Percentiles rank a stretch among this genome's conserved stretches.
These are phyloP conservation scores for Acromyrmex echinatior DNA, from an alignment of 1,140 invertebrate species.

Conservation along the genomic window DNA sequence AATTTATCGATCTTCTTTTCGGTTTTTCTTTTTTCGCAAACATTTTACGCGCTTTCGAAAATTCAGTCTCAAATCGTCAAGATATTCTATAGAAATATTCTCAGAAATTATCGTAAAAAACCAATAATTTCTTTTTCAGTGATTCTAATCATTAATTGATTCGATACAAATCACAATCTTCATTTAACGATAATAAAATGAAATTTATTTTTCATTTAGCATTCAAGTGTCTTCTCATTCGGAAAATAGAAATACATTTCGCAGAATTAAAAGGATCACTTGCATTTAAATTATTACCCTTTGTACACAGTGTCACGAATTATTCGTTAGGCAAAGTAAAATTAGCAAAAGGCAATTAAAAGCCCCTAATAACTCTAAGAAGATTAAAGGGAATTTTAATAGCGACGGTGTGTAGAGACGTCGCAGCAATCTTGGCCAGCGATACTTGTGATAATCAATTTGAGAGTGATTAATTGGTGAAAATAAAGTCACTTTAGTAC, in stretches of 20 bases:
- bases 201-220: background rate
- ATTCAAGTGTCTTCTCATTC: background rate
- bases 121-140: background rate
- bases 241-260: background rate
- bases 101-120: background rate
- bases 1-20: background rate
- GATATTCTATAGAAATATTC: background rate
- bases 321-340: conserved; percentile 9
- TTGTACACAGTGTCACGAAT: conserved; percentile 18
- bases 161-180: background rate
- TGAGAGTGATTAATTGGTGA: conserved; percentile 21
- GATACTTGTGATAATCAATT: conserved; percentile 29
- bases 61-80: background rate
- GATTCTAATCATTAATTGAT: background rate
- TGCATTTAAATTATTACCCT: conserved; percentile 28
- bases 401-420: background rate
- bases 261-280: background rate
- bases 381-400: conserved; percentile 52
- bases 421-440: background rate
- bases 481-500: conserved; percentile 14
- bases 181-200: background rate
- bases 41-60: background rate
- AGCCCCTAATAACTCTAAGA: conserved; percentile 39
- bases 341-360: conserved; percentile 22
- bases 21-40: background rate